Evolutionary conservation across 2,888 invertebrate species (phyloP).

Genomic region (Colletes collaris): DNA sequence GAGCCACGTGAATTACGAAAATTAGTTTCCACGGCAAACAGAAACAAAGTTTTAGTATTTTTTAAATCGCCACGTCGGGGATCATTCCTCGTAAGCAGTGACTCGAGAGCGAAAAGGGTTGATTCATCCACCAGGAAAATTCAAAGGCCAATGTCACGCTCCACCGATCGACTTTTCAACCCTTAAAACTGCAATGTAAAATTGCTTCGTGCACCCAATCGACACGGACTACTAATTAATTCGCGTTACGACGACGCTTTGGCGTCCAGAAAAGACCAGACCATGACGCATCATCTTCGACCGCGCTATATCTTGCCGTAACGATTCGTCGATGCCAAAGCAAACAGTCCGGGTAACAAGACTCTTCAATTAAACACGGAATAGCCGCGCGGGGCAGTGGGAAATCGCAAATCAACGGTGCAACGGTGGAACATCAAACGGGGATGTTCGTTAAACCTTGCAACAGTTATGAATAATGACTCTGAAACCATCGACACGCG

Average conservation of each 20-base stretch:
- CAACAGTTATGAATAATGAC: conserved; percentile 2
- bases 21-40: too few species aligned
- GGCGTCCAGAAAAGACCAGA: conserved; percentile 1
- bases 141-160: too few species aligned
- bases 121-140: too few species aligned
- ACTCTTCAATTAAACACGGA: conserved; percentile 20
- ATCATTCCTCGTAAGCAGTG: too few species aligned
- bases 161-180: too few species aligned
- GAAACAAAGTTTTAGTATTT: too few species aligned
- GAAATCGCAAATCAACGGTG: background rate
- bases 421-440: background rate
- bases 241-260: background rate
- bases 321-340: background rate
- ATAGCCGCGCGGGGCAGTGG: background rate
- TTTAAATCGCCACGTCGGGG: too few species aligned
- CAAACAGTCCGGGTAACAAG: conserved; percentile 14
- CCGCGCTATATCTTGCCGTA: background rate
- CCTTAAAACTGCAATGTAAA: too few species aligned
- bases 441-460: conserved; percentile 25
- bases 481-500: too few species aligned
- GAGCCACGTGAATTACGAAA: too few species aligned
- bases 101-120: too few species aligned
- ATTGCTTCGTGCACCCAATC: background rate
- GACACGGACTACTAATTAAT: too few species aligned
- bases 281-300: background rate